These are phyloP conservation scores for Cheilosia soror DNA, from an alignment of 2,888 invertebrate species.

Conservation along the genomic window DNA sequence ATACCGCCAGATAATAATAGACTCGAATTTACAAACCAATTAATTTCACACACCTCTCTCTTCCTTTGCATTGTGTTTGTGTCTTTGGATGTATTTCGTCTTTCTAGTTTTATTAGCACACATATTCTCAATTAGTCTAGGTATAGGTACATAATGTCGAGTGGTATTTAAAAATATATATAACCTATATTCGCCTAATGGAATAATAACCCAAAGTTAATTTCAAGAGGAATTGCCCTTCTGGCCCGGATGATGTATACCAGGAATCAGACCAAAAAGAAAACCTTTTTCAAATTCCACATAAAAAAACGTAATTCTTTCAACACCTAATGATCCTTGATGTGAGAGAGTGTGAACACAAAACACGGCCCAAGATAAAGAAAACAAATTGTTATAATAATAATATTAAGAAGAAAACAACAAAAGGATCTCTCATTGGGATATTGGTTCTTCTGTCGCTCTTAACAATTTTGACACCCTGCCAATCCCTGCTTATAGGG, in stretches of 20 bases:
- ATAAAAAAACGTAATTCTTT: constrained; percentile 28
- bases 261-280: constrained; percentile 23
- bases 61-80: background rate
- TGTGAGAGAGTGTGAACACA: constrained; percentile 34
- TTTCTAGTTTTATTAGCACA: constrained; percentile 38
- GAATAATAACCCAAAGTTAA: constrained; percentile 65
- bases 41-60: constrained; percentile 54
- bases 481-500: constrained; percentile 16
- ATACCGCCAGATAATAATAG: constrained; percentile 25
- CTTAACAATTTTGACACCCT: constrained; percentile 41
- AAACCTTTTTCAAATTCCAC: constrained; percentile 1
- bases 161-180: background rate
- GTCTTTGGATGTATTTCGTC: too few species aligned
- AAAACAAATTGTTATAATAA: constrained; percentile 59
- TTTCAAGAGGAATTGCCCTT: constrained; percentile 56
- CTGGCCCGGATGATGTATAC: constrained; percentile 21
- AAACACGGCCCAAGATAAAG: constrained; percentile 34
- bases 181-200: constrained; percentile 35
- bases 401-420: constrained; percentile 48
- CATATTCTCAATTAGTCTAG: constrained; percentile 28
- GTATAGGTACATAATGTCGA: too few species aligned
- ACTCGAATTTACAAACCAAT: constrained; percentile 60
- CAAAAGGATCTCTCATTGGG: constrained; percentile 51
- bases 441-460: constrained; percentile 10
- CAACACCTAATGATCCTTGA: constrained; percentile 53